phyloP scores from a whole-genome alignment of 2,888 invertebrate genomes.

The Lobophora halterata region DNA sequence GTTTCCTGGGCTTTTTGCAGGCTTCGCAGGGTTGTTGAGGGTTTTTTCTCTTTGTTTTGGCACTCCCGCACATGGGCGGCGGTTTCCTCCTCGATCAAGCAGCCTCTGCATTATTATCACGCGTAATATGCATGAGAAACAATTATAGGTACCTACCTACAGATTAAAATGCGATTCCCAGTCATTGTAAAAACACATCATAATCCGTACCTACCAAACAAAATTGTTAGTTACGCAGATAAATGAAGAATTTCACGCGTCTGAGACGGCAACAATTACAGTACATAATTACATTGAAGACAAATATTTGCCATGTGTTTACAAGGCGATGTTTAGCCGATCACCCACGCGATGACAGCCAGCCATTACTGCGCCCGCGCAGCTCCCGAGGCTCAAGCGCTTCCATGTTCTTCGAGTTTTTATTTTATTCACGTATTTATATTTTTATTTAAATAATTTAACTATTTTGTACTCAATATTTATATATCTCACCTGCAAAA shows the following conservation, averaged over 20 bases:
- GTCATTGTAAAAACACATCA: too few species aligned
- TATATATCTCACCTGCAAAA: too few species aligned
- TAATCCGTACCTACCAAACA: slow-evolving; percentile 3
- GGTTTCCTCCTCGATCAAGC: too few species aligned
- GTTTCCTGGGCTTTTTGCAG: too few species aligned
- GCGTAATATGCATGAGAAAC: too few species aligned
- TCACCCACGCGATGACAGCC: slow-evolving; percentile 70
- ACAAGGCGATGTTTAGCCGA: slow-evolving; percentile 64
- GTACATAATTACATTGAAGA: slow-evolving; percentile 71
- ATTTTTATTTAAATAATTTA: not conserved
- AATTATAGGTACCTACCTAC: too few species aligned
- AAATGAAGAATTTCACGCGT: slow-evolving; percentile 20
- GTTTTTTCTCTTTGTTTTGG: too few species aligned
- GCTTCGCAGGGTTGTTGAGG: too few species aligned
- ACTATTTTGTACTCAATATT: too few species aligned
- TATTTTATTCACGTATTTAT: not conserved
- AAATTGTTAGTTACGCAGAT: slow-evolving; percentile 19
- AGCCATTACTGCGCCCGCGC: slow-evolving; percentile 53
- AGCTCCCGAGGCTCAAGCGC: slow-evolving; percentile 50
- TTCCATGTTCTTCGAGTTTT: slow-evolving; percentile 38
- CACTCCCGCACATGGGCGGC: too few species aligned
- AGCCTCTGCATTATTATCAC: too few species aligned
- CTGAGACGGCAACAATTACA: slow-evolving; percentile 45
- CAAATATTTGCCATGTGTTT: slow-evolving; percentile 71
- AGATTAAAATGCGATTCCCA: too few species aligned